phyloP scores from a whole-genome alignment of 2,888 invertebrate genomes.

The Julus scandinavius region DNA sequence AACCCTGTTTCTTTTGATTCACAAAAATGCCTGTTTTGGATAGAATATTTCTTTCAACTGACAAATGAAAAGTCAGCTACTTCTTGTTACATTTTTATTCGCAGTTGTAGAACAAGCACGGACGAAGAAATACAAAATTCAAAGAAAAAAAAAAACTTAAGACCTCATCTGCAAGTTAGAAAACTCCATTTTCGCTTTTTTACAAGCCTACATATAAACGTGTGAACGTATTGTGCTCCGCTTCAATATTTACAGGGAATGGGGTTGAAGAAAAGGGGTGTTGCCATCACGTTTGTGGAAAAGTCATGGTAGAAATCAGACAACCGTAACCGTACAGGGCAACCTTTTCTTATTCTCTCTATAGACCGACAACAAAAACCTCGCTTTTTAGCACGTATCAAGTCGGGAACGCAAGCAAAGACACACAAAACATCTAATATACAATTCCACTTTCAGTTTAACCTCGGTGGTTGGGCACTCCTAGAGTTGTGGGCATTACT shows the following conservation, averaged over 20 bases:
- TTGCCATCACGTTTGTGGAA: neutral
- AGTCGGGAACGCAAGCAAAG: neutral
- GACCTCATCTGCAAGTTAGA: conserved; percentile 26
- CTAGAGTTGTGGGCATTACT: neutral
- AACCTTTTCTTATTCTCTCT: neutral
- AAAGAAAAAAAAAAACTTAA: neutral
- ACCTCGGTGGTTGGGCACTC: conserved; percentile 2
- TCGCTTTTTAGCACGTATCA: conserved; percentile 32
- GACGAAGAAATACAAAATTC: conserved; percentile 9
- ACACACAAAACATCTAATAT: conserved; percentile 31
- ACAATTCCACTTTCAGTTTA: neutral
- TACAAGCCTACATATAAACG: neutral
- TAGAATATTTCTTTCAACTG: neutral
- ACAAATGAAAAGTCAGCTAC: conserved; percentile 35
- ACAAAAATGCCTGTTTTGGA: neutral
- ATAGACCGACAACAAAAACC: conserved; percentile 21
- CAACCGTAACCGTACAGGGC: conserved; percentile 32
- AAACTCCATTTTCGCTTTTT: conserved; percentile 14
- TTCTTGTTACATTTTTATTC: conserved; percentile 32
- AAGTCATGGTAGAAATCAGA: neutral
- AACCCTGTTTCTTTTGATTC: neutral
- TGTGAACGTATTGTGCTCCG: neutral
- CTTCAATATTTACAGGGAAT: neutral
- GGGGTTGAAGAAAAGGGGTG: neutral
- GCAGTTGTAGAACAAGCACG: neutral